Conservation (phyloP, 2,888 invertebrate species). For the Mystacides longicornis region DNA sequence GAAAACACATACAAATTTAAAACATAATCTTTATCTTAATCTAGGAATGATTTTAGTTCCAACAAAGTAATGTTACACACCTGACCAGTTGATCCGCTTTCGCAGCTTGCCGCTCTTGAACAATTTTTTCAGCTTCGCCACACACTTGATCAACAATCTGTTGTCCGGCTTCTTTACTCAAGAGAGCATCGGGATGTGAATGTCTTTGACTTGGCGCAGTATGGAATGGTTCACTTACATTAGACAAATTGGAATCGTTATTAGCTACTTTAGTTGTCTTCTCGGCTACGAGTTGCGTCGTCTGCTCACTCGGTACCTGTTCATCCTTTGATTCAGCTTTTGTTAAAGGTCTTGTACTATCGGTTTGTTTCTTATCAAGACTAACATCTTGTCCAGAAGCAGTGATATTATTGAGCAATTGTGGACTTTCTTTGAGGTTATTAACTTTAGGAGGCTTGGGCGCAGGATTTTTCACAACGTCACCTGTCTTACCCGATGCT, state of each 20-base stretch:
- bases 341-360: background rate
- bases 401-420: constrained; percentile 5
- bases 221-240: too few relatives aligned
- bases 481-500: constrained; percentile 10
- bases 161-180: constrained; percentile 17
- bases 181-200: constrained; percentile 17
- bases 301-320: constrained; percentile 30
- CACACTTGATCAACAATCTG: constrained; percentile 30
- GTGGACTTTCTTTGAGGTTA: background rate
- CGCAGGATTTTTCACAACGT: constrained; percentile 20
- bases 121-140: constrained; percentile 32
- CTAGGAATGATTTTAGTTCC: too few relatives aligned
- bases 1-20: too few relatives aligned
- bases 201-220: constrained; percentile 4
- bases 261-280: too few relatives aligned
- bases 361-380: background rate
- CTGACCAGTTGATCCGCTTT: constrained; percentile 11
- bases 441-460: constrained; percentile 19
- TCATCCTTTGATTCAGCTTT: background rate
- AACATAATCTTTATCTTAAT: too few relatives aligned
- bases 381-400: background rate
- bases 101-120: constrained; percentile 9
- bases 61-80: constrained; percentile 3
- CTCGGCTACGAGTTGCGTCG: too few relatives aligned
- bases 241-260: too few relatives aligned